Evolutionary conservation across 2,888 invertebrate genomes (phyloP), one percentile per base, ranked within the genome.

Genomic region (Pristionchus japonicus): DNA sequence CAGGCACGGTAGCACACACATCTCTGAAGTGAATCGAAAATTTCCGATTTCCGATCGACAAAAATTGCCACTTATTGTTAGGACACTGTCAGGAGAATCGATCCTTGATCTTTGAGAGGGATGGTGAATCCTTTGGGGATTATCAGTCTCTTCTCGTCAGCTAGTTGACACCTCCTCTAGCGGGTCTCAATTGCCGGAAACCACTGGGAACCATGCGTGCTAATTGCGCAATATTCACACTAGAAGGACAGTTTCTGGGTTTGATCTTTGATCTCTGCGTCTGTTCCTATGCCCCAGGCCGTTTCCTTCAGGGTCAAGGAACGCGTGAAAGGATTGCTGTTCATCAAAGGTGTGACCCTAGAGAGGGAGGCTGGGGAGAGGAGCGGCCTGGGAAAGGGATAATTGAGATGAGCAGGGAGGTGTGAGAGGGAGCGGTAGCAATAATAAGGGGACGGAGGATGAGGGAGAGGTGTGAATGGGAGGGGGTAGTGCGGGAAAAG

Each of bases 251-350:
- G 23, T 17, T 52, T 17, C 20, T 15, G 13, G 27, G 27, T 23
- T 3, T 64, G 61, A 13, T 57, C 61, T n/a, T 64, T 64, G 61
- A 64, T 64, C 61, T 64, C 27, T n/a, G 27, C n/a, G 6, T 17
- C 37, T 17, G 7, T 37, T 31, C 31, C 20, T 31, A 37, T 34
- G 15, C 67, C 67, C 67, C 3, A 34, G 74, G 43, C 74, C 4
- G 43, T 6, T 9, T 43, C 37, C 77, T 47, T 77, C 77, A 77
- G 77, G 77, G 77, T 77, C 77, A 77, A 77, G 77, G 43, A 77
- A 77, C 77, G 70, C 40, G 40, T 11, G 17, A 40, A 17, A 52
- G 52, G 52, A 52, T 9, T n/a, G n/a, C 4, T n/a, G 64, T 31
- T 64, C 64, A 64, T 64, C 64, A 64, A 64, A 64, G 64, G 64